Percentiles rank a stretch among this genome's conserved stretches.
Conservation (phyloP, 2,113 vertebrate species). For the Australoheros scitulus region DNA sequence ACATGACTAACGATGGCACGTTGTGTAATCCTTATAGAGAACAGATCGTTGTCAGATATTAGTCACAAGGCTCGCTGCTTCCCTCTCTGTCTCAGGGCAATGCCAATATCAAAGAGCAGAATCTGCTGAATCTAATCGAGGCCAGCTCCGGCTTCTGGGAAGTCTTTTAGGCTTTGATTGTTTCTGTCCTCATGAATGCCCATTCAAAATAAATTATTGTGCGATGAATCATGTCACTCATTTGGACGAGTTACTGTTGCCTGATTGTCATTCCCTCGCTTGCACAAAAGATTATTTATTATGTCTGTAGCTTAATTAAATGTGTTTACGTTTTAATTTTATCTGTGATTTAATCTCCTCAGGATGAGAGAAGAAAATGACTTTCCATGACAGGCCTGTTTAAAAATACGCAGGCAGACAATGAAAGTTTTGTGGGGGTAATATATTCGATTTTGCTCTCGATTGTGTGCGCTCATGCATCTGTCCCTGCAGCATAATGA, state of each 20-base stretch:
- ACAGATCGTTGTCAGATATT: slow-evolving; percentile 61
- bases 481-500: slow-evolving; percentile 21
- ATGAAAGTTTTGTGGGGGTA: slow-evolving; percentile 9
- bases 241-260: slow-evolving; percentile 21
- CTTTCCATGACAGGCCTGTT: slow-evolving; percentile 16
- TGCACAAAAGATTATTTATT: slow-evolving; percentile 14
- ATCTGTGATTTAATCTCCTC: slow-evolving; percentile 29
- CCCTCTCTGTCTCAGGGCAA: slow-evolving; percentile 42
- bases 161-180: slow-evolving; percentile 38
- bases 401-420: slow-evolving; percentile 26
- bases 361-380: neutral
- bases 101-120: slow-evolving; percentile 47
- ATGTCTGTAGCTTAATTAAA: slow-evolving; percentile 42
- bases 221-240: slow-evolving; percentile 50
- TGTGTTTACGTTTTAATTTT: slow-evolving; percentile 44
- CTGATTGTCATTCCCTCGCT: slow-evolving; percentile 27
- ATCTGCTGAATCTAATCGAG: slow-evolving; percentile 54
- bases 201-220: slow-evolving; percentile 46
- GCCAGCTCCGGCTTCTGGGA: slow-evolving; percentile 64
- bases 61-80: slow-evolving; percentile 42
- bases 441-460: slow-evolving; percentile 22
- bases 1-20: slow-evolving; percentile 64
- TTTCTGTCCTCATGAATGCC: slow-evolving; percentile 46
- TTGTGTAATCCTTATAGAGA: slow-evolving; percentile 63
- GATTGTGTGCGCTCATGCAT: slow-evolving; percentile 19